phyloP scores from a whole-genome alignment of 2,797 vertebrate species.

The Typhlichthys eigenmanni region DNA sequence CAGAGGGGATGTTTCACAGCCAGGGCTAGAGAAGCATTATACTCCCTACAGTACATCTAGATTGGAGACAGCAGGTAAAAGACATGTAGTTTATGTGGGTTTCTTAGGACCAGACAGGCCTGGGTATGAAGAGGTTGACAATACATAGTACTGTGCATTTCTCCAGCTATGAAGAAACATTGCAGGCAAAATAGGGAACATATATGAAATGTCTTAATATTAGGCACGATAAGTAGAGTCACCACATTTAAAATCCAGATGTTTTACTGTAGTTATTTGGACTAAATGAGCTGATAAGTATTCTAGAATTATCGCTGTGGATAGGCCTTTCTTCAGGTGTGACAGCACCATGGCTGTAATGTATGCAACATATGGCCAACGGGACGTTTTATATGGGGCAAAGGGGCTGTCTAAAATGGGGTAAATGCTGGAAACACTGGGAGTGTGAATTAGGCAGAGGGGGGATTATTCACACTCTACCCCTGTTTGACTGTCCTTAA shows the following conservation, averaged over 20 bases:
- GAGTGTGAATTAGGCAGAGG: slow-evolving; percentile 52
- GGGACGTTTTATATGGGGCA: slow-evolving; percentile 51
- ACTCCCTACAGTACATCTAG: slow-evolving; percentile 9
- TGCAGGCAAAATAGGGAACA: slow-evolving; percentile 8
- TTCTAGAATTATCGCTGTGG: slow-evolving; percentile 31
- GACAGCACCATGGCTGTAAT: slow-evolving; percentile 69
- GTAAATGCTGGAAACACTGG: slow-evolving; percentile 80
- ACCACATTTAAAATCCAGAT: neutral
- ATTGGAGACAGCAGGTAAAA: slow-evolving; percentile 11
- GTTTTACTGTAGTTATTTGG: slow-evolving; percentile 3
- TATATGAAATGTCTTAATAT: slow-evolving; percentile 7
- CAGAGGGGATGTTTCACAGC: slow-evolving; percentile 25
- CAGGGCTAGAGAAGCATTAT: slow-evolving; percentile 26
- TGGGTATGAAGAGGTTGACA: slow-evolving; percentile 8
- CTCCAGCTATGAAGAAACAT: slow-evolving; percentile 3
- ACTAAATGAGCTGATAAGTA: slow-evolving; percentile 23
- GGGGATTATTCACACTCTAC: slow-evolving; percentile 76
- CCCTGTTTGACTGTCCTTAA: slow-evolving; percentile 51
- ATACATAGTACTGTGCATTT: neutral
- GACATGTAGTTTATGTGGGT: slow-evolving; percentile 8
- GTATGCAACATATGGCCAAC: slow-evolving; percentile 60
- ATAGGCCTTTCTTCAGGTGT: slow-evolving; percentile 15
- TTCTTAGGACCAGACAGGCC: slow-evolving; percentile 5
- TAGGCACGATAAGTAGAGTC: neutral
- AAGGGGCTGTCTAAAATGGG: slow-evolving; percentile 82